Evolutionary conservation across 2,888 invertebrate species (phyloP).

Genomic region (Drosophila basisetae): DNA sequence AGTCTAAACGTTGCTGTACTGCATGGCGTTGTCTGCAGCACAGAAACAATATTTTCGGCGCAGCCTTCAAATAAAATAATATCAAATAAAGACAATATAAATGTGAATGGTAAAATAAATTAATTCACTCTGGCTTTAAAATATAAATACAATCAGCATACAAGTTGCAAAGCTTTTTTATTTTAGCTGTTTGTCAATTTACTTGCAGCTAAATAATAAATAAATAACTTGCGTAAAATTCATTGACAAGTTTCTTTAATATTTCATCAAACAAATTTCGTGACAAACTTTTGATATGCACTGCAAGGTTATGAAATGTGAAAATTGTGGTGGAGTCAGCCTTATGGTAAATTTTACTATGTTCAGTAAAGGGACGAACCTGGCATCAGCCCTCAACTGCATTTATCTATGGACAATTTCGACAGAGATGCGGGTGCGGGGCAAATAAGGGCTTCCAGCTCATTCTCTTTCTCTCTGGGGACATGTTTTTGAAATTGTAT

Average conservation of each 20-base stretch:
- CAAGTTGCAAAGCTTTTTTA: neutral
- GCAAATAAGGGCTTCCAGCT: constrained; percentile 4
- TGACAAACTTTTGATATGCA: neutral
- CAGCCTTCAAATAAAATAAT: neutral
- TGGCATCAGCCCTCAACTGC: constrained; percentile 24
- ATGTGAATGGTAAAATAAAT: neutral
- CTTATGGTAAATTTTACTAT: neutral
- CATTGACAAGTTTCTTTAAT: neutral
- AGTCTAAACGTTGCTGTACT: neutral
- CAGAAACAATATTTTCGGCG: neutral
- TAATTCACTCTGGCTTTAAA: neutral
- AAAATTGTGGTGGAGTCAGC: neutral
- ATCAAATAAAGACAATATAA: neutral
- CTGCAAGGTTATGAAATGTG: neutral
- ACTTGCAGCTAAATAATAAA: too few species aligned
- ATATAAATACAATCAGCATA: neutral
- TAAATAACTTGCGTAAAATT: neutral
- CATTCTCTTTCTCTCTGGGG: constrained; percentile 19
- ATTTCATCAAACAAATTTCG: neutral
- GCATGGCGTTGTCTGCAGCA: neutral
- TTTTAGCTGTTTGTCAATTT: neutral
- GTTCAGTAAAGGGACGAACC: constrained; percentile 49
- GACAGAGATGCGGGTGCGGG: constrained; percentile 7
- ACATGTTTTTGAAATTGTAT: constrained; percentile 54
- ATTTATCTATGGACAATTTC: constrained; percentile 53